phyloP scores from a whole-genome alignment of 2,888 invertebrate species.

The Cancer borealis region DNA sequence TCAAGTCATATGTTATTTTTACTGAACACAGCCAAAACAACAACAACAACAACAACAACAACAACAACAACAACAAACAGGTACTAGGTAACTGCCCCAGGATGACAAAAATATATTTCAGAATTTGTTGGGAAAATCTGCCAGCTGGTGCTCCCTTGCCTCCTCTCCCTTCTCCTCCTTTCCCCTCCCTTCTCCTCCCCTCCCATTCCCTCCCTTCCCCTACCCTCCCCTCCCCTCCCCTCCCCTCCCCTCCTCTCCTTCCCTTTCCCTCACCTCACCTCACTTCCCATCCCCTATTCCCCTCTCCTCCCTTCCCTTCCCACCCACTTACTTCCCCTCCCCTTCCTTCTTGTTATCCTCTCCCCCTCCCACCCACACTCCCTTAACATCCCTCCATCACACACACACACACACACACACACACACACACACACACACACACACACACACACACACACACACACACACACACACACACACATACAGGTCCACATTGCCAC shows the following conservation, averaged over 20 bases:
- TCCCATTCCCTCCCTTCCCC: neutral
- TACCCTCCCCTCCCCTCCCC: neutral
- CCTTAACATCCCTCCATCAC: neutral
- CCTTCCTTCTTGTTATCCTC: neutral
- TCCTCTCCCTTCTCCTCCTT: neutral
- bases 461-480: constrained; percentile 21
- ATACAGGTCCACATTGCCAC: neutral
- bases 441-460: constrained; percentile 54
- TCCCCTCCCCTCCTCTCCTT: too few relatives aligned
- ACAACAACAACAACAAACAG: constrained; percentile 26
- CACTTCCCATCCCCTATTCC: neutral
- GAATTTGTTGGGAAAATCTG: constrained; percentile 44
- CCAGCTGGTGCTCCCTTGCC: neutral
- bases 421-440: constrained; percentile 53
- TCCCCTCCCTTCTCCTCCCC: neutral
- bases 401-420: constrained; percentile 50
- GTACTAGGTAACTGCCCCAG: constrained; percentile 16
- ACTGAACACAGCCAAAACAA: neutral
- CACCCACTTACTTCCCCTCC: neutral
- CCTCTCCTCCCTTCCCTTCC: neutral
- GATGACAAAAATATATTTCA: constrained; percentile 18
- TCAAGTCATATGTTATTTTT: neutral
- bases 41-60: neutral
- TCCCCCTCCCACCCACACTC: neutral
- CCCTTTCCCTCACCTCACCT: too few relatives aligned